These are phyloP conservation scores for Oligia latruncula DNA, from an alignment of 2,888 invertebrate species.

Conservation along the genomic window DNA sequence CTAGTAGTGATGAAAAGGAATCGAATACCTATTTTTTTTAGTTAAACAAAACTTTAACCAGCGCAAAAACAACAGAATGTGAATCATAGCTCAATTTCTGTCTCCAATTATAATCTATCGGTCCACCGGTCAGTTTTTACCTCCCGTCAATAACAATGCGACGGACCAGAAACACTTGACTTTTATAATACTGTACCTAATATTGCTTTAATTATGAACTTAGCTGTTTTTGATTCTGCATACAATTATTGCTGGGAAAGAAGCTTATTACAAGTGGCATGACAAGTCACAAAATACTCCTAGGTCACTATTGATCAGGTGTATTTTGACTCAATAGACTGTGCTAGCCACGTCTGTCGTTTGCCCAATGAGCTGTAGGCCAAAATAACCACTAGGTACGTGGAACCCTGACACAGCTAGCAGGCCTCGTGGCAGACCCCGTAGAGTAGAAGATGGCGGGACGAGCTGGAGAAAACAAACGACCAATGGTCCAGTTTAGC, in stretches of 20 bases:
- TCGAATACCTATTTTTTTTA: background rate
- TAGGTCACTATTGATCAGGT: no score
- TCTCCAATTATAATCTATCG: slow-evolving; percentile 61
- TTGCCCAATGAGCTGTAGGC: no score
- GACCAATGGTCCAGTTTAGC: no score
- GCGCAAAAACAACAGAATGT: slow-evolving; percentile 39
- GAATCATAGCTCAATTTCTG: slow-evolving; percentile 64
- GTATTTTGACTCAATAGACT: no score
- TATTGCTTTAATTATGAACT: background rate
- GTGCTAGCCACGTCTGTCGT: no score
- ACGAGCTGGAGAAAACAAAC: no score
- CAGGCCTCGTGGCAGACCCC: no score
- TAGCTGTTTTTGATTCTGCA: background rate
- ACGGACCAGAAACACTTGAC: slow-evolving; percentile 81
- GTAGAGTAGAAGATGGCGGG: no score
- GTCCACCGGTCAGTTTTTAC: slow-evolving; percentile 72
- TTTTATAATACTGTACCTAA: slow-evolving; percentile 85
- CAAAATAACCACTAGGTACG: no score
- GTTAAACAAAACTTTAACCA: background rate
- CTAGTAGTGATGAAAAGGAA: background rate
- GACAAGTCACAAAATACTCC: no score
- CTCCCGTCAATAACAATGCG: slow-evolving; percentile 79
- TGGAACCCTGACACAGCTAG: no score
- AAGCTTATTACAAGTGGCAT: no score
- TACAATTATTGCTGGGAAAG: background rate